These are phyloP conservation scores for Teinopalpus imperialis DNA, from an alignment of 2,888 invertebrate species.

Conservation along the genomic window DNA sequence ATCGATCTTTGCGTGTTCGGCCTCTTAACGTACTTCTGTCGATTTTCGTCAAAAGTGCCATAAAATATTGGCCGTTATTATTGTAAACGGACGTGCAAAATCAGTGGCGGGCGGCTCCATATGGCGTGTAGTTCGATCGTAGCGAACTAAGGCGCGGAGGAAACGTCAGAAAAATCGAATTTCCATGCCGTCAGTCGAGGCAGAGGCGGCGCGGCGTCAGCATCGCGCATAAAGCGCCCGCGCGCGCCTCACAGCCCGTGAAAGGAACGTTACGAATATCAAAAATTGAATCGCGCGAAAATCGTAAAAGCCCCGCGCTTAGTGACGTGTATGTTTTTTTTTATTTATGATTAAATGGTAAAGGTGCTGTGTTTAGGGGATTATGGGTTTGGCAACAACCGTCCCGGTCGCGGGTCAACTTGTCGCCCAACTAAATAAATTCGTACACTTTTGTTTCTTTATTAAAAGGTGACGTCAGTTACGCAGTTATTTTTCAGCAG, in stretches of 20 bases:
- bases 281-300: conserved; percentile 37
- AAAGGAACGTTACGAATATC: conserved; percentile 34
- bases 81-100: conserved; percentile 71
- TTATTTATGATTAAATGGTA: conserved; percentile 26
- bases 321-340: conserved; percentile 46
- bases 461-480: conserved; percentile 77
- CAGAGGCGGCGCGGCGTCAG: conserved; percentile 75
- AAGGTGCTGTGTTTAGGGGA: conserved; percentile 44
- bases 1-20: conserved; percentile 61
- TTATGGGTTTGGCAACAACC: conserved; percentile 64
- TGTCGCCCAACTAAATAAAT: conserved; percentile 62
- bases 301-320: conserved; percentile 30
- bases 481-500: conserved; percentile 54
- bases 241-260: conserved; percentile 51
- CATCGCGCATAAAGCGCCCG: conserved; percentile 69
- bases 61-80: conserved; percentile 61
- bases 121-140: conserved; percentile 80
- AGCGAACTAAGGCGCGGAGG: conserved; percentile 76
- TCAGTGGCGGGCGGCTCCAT: conserved; percentile 64
- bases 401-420: conserved; percentile 56
- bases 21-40: conserved; percentile 47
- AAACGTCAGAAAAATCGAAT: conserved; percentile 82
- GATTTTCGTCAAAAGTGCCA: conserved; percentile 52
- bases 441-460: conserved; percentile 62
- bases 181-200: conserved; percentile 79